Evolutionary conservation across 2,113 vertebrate genomes (phyloP).

Genomic region (Ceuthmochares aereus): DNA sequence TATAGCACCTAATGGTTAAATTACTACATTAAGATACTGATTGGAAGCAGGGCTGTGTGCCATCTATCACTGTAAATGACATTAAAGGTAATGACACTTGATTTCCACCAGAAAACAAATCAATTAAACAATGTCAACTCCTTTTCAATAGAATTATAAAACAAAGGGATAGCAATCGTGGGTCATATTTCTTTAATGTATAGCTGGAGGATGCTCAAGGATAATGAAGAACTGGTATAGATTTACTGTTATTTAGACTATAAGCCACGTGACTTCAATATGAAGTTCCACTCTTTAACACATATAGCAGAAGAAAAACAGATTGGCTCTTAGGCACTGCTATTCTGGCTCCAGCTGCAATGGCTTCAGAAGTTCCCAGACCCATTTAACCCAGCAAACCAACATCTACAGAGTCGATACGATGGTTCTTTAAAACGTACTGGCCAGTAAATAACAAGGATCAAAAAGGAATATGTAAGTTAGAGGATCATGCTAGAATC

Average conservation of each 20-base stretch:
- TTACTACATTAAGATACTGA: neutral
- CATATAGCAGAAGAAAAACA: neutral
- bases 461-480: no score
- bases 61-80: neutral
- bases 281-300: neutral
- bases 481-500: no score
- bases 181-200: neutral
- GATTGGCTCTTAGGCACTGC: neutral
- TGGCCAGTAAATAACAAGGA: neutral
- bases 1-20: neutral
- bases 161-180: neutral
- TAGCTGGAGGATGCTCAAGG: neutral
- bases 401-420: neutral
- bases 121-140: neutral
- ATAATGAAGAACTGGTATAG: neutral
- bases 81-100: neutral
- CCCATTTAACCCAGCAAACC: neutral
- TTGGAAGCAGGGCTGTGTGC: neutral
- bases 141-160: neutral
- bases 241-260: neutral
- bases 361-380: neutral
- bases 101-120: neutral
- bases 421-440: neutral
- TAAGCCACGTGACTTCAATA: fast-evolving
- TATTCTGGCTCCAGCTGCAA: neutral